phyloP scores from a whole-genome alignment of 2,113 vertebrate species.

The Ptilorrhoa leucosticta region DNA sequence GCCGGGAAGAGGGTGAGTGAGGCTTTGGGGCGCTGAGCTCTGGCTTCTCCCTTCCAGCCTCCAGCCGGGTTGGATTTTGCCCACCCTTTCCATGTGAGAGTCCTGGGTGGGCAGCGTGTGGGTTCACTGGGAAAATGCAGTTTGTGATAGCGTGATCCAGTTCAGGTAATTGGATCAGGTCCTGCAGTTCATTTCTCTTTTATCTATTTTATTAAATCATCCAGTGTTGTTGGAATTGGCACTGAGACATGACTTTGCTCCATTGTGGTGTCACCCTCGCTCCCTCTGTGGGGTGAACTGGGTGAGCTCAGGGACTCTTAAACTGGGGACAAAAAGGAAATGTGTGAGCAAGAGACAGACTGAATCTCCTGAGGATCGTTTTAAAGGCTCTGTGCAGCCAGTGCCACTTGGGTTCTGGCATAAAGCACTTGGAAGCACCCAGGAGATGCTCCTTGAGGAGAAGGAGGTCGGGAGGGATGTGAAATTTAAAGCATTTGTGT shows the following conservation, averaged over 20 bases:
- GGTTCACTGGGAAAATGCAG: neutral
- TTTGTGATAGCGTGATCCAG: neutral
- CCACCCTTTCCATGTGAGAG: accelerated
- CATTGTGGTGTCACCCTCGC: neutral
- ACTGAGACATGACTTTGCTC: neutral
- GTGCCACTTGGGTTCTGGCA: neutral
- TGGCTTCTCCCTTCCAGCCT: neutral
- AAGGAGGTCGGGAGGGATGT: too few relatives aligned
- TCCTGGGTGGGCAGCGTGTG: accelerated
- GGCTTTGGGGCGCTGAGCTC: neutral
- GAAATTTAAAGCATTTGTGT: neutral
- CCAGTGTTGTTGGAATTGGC: neutral
- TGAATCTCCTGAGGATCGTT: neutral
- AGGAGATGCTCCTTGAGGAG: neutral
- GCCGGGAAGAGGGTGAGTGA: slow-evolving; percentile 83
- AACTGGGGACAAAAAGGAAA: neutral
- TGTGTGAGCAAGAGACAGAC: neutral
- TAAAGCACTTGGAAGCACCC: neutral
- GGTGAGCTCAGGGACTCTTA: accelerated
- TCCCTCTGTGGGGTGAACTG: neutral
- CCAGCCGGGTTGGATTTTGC: neutral
- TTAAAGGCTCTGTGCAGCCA: neutral
- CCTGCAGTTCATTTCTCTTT: neutral
- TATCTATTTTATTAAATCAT: neutral
- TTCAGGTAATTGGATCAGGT: neutral